Evolutionary conservation across 2,113 vertebrate species (phyloP).

Genomic region (Thunnus thynnus): DNA sequence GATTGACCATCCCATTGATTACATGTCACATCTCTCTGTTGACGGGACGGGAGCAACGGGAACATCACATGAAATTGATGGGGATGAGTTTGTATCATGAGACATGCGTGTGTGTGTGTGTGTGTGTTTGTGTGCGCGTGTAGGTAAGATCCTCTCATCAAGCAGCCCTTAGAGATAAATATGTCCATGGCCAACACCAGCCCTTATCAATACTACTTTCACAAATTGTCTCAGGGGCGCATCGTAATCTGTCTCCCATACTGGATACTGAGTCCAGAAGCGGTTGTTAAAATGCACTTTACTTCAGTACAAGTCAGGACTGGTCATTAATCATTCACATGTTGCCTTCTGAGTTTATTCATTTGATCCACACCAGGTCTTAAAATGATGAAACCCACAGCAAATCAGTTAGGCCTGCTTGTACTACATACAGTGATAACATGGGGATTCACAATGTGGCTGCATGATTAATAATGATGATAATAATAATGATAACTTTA

Average conservation of each 20-base stretch:
- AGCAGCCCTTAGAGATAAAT: conserved; percentile 70
- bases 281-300: conserved; percentile 77
- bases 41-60: conserved; percentile 54
- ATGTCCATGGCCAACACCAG: conserved; percentile 52
- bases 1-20: conserved; percentile 78
- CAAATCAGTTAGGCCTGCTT: neutral
- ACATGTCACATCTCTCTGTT: conserved; percentile 70
- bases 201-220: conserved; percentile 72
- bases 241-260: conserved; percentile 69
- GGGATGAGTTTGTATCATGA: conserved; percentile 57
- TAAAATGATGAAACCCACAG: neutral
- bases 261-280: conserved; percentile 53
- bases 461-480: neutral
- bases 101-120: conserved; percentile 12
- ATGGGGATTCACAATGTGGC: neutral
- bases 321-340: conserved; percentile 29
- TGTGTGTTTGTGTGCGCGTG: neutral
- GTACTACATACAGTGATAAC: too few relatives aligned
- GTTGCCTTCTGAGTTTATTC: neutral
- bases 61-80: conserved; percentile 70
- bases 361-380: neutral
- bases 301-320: conserved; percentile 40
- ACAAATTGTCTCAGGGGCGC: conserved; percentile 72
- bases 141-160: conserved; percentile 25
- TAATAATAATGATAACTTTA: too few relatives aligned